Evolutionary conservation across 2,797 vertebrate genomes (phyloP), one percentile per base, ranked within the genome.

Genomic region (Mus caroli): DNA sequence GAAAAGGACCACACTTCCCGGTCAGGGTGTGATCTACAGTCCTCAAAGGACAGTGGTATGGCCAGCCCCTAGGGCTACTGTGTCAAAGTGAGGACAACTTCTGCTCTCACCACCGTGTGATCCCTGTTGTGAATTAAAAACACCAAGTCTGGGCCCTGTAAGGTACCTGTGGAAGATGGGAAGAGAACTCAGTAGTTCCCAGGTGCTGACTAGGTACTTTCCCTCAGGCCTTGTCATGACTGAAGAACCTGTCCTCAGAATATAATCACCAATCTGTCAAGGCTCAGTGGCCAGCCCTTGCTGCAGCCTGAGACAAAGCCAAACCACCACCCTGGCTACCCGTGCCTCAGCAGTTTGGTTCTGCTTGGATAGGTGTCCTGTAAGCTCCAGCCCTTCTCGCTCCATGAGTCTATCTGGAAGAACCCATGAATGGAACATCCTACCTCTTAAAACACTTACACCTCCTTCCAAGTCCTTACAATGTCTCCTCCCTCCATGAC

Each of bases 361-460:
- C 1, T 1, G 11, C 89, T 62, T 71, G 40, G 77, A 75, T 31
- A 2, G n/a, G 88, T 15, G 6, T 54, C 79, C 58, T 17, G 46
- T 28, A 19, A 76, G 15, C 83, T 54, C 37, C 13, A 43, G 17
- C 24, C 75, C 10, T 13, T 1, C 22, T 34, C 20, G 26, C 56
- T 69, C 43, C 43, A 34, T 40, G 19, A 88, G 56, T 22, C 22
- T 8, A 20, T 17, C 8, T 13, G 28, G 9, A 11, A 4, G 69
- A 80, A 0, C 8, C 31, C 50, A 4, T 0, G 6, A 40, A 1
- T 6, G 0, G 15, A 22, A 10, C 17, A 0, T 43, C 20, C n/a
- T 0, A 7, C n/a, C 34, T 46, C 22, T 0, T 0, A 3, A 3
- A 40, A 13, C 40, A 40, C 56, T 0, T 34, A 17, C 0, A 3